phyloP scores from a whole-genome alignment of 2,888 invertebrate genomes.

The Sminthurides aquaticus region DNA sequence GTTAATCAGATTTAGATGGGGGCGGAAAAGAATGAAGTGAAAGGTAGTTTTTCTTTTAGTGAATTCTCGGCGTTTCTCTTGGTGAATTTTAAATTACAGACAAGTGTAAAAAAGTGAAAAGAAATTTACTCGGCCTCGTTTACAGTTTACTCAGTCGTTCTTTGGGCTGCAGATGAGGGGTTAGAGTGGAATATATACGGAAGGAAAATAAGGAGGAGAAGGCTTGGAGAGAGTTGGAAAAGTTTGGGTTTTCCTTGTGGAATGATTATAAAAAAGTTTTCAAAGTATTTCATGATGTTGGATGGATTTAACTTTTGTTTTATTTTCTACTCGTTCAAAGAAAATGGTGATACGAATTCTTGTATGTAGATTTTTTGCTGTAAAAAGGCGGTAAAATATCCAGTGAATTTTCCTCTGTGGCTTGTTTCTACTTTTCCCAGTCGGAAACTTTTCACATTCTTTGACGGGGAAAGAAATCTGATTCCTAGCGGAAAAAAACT shows the following conservation, averaged over 20 bases:
- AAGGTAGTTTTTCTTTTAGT: background rate
- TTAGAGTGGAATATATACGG: no score
- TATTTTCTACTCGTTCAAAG: background rate
- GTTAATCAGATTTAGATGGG: background rate
- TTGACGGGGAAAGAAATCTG: background rate
- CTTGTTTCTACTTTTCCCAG: background rate
- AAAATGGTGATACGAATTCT: background rate
- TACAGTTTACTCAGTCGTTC: background rate
- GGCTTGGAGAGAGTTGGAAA: background rate
- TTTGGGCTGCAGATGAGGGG: no score
- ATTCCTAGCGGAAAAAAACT: background rate
- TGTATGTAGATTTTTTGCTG: background rate
- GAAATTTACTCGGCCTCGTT: background rate
- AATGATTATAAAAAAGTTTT: background rate
- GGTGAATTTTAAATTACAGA: background rate
- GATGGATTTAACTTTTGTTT: background rate
- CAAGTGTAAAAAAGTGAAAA: background rate
- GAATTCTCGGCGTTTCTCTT: background rate
- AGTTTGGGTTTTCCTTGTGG: background rate
- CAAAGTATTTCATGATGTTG: background rate
- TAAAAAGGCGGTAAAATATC: background rate
- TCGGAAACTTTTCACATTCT: background rate
- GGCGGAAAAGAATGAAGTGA: background rate
- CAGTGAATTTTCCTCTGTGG: background rate
- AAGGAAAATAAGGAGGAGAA: background rate